Percentiles rank a stretch among this genome's conserved stretches.
phyloP scores from a whole-genome alignment of 2,888 invertebrate species.

The Pediacus dermestoides region DNA sequence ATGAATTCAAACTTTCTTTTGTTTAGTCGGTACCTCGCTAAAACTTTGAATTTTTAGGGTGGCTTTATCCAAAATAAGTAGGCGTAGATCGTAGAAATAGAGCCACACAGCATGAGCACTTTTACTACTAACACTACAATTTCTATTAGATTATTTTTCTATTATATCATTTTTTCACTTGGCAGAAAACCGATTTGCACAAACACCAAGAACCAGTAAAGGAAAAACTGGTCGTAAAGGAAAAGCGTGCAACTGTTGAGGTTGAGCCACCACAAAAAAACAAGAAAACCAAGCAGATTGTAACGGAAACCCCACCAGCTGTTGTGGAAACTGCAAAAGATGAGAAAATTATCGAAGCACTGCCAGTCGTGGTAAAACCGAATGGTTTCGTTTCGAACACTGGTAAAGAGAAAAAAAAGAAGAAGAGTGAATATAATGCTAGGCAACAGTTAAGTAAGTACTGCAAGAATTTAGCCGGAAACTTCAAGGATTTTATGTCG shows the following conservation, averaged over 20 bases:
- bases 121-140: too few species aligned
- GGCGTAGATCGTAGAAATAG: too few species aligned
- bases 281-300: slow-evolving; percentile 22
- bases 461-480: slow-evolving; percentile 5
- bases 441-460: slow-evolving; percentile 55
- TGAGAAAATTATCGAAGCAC: slow-evolving; percentile 19
- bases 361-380: slow-evolving; percentile 17
- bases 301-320: slow-evolving; percentile 27
- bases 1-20: too few species aligned
- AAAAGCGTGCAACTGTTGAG: slow-evolving; percentile 20
- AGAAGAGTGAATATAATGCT: slow-evolving; percentile 55
- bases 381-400: slow-evolving; percentile 22
- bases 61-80: too few species aligned
- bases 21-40: too few species aligned
- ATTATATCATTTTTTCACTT: too few species aligned
- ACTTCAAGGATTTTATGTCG: background rate
- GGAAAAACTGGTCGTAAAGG: slow-evolving; percentile 19
- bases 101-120: too few species aligned
- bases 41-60: too few species aligned
- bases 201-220: slow-evolving; percentile 2
- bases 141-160: too few species aligned
- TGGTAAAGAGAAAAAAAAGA: slow-evolving; percentile 54
- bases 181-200: too few species aligned
- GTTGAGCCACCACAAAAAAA: slow-evolving; percentile 31
- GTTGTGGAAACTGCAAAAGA: slow-evolving; percentile 32